Base-by-base conservation (phyloP, 1,140 invertebrate genomes). In the Drosophila bipectinata region DNA sequence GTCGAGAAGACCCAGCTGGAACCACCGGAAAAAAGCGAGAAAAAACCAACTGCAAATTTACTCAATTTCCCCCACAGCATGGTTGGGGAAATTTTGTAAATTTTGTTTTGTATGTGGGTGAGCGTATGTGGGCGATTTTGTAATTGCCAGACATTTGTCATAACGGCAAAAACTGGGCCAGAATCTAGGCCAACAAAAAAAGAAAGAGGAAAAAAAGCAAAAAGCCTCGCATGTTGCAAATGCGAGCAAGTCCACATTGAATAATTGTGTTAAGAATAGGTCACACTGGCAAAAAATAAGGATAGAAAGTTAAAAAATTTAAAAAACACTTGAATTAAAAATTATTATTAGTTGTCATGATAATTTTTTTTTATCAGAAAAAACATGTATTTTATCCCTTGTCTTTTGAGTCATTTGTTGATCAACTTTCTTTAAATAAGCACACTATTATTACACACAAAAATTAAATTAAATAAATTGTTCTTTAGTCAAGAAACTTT, bases 1-100 rank as follows among this genome's bases (percentile, higher is more conserved):
- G 73, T 74, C 57, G 32, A 37, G 34, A 4, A 51, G 59, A 45
- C 51, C 51, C 71, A 79, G 66, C 76, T 84, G 72, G 56, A 75
- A 47, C 53, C 49, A 37, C 61, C 54, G 60, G 34, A 37, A 37
- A 14, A 54, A 58, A 58, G 44, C 49, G 47, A 44, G 41, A 68
- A 69, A 61, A 79, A 57, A 63, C 10, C 52, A 26, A 56, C 47
- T 66, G 79, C 39, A 79, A 82, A 82, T 83, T 71, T 61, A 61
- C 62, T 64, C 49, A 53, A 82, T 82, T 73, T 77, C 60, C 41
- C n/a, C 30, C 30, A 32, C n/a, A 21, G 9, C 24, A 39, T 48
- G 58, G 62, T 78, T 60, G 44, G 28, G 77, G 77, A 57, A 82
- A 68, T 77, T 73, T 82, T 67, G 61, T 45, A 83, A 79, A 83